Conservation (phyloP, 2,113 vertebrate genomes). For the Scytalopus superciliaris region DNA sequence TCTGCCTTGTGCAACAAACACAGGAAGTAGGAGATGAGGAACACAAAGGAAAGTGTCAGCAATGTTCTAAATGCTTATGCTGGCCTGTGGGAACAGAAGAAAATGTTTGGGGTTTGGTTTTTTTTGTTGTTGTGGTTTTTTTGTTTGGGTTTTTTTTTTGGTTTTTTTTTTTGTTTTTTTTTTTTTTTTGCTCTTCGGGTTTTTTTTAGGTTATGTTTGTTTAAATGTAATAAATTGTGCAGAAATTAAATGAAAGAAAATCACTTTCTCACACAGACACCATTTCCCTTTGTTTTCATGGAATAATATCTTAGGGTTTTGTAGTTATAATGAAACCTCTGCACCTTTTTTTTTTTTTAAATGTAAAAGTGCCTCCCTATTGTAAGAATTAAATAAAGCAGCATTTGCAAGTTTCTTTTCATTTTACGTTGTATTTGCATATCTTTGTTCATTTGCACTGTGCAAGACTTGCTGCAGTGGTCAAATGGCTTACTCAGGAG, state of each 20-base stretch:
- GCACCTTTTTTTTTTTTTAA: background rate
- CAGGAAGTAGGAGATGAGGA: background rate
- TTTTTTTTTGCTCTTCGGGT: too few relatives aligned
- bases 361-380: constrained; percentile 48
- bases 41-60: background rate
- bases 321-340: constrained; percentile 4
- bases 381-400: constrained; percentile 45
- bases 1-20: background rate
- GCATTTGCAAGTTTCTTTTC: constrained; percentile 33
- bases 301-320: background rate
- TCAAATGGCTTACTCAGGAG: background rate
- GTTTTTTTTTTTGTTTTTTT: background rate
- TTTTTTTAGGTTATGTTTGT: background rate
- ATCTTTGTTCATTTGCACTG: background rate
- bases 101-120: background rate
- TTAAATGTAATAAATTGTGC: background rate
- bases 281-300: background rate
- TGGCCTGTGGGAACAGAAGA: background rate
- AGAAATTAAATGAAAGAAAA: background rate
- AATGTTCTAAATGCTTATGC: background rate
- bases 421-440: background rate
- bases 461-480: background rate
- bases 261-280: background rate
- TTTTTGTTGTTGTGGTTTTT: background rate
- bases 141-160: background rate